Percentiles rank a stretch among this genome's conserved stretches.
These are phyloP conservation scores for Polietes domitor DNA, from an alignment of 2,888 invertebrate species.

Conservation along the genomic window DNA sequence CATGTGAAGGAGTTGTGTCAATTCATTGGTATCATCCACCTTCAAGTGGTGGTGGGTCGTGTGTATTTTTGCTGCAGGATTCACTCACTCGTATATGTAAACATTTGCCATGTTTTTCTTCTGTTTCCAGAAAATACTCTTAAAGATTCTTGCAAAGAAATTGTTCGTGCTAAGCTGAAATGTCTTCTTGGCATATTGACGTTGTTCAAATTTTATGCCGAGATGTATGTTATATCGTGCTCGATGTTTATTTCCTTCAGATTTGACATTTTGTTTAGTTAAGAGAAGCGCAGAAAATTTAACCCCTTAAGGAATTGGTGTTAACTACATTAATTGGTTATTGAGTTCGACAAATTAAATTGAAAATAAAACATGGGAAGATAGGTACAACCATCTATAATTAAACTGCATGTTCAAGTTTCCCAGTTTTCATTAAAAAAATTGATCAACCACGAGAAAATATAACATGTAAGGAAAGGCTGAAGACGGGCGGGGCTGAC, in stretches of 20 bases:
- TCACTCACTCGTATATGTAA: conserved; percentile 1
- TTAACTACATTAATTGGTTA: no score
- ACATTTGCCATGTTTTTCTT: conserved; percentile 9
- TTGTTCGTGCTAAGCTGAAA: neutral
- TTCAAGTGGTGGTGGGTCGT: neutral
- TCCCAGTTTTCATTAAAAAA: no score
- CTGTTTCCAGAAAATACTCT: neutral
- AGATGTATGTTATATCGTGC: neutral
- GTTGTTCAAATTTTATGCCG: conserved; percentile 27
- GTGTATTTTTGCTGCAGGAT: neutral
- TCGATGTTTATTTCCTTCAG: neutral
- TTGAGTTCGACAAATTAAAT: no score
- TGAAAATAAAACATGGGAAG: no score
- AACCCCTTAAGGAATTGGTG: neutral
- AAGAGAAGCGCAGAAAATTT: neutral
- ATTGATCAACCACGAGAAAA: no score
- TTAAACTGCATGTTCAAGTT: no score
- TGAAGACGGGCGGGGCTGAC: no score
- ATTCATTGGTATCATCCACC: neutral
- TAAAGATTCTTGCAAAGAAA: conserved; percentile 11
- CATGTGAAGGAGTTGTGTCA: conserved; percentile 28
- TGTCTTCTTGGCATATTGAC: conserved; percentile 16
- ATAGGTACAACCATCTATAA: no score
- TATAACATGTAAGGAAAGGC: no score
- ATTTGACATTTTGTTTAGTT: neutral